phyloP scores from a whole-genome alignment of 2,113 vertebrate species.

The Lepisosteus oculatus region DNA sequence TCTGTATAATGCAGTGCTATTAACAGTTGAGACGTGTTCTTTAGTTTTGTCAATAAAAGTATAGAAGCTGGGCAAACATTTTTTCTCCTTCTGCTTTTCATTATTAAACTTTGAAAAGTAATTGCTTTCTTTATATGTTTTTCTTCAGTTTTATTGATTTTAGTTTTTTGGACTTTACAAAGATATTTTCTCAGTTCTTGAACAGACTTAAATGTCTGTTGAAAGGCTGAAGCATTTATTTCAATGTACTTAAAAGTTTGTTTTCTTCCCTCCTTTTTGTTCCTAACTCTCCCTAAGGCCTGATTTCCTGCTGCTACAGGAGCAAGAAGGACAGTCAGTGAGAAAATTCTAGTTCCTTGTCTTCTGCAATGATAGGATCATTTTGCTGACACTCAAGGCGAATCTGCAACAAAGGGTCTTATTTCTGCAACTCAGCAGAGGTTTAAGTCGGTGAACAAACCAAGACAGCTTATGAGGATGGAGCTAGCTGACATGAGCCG shows the following conservation, averaged over 20 bases:
- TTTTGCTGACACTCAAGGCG: slow-evolving; percentile 15
- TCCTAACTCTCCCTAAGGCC: neutral
- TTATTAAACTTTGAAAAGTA: too few species aligned
- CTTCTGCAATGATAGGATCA: slow-evolving; percentile 3
- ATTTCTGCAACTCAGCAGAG: slow-evolving; percentile 20
- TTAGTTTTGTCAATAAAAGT: too few species aligned
- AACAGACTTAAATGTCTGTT: too few species aligned
- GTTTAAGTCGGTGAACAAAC: slow-evolving; percentile 16
- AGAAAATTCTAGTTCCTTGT: neutral
- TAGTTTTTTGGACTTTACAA: too few species aligned
- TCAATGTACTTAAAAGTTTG: neutral
- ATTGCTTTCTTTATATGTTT: too few species aligned
- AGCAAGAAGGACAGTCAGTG: neutral
- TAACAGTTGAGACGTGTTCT: neutral
- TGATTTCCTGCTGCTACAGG: neutral
- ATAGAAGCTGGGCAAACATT: too few species aligned
- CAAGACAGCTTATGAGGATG: neutral
- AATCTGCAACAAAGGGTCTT: slow-evolving; percentile 15
- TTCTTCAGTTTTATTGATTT: too few species aligned
- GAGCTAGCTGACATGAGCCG: slow-evolving; percentile 1
- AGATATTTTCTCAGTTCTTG: too few species aligned
- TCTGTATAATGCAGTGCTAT: neutral
- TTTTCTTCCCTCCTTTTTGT: neutral
- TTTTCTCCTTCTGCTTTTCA: too few species aligned
- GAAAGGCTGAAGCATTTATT: too few species aligned